Percentiles rank a stretch among this genome's conserved stretches.
phyloP scores from a whole-genome alignment of 37 sponge, comb jelly and placozoan genomes.

The Eunapius fragilis region DNA sequence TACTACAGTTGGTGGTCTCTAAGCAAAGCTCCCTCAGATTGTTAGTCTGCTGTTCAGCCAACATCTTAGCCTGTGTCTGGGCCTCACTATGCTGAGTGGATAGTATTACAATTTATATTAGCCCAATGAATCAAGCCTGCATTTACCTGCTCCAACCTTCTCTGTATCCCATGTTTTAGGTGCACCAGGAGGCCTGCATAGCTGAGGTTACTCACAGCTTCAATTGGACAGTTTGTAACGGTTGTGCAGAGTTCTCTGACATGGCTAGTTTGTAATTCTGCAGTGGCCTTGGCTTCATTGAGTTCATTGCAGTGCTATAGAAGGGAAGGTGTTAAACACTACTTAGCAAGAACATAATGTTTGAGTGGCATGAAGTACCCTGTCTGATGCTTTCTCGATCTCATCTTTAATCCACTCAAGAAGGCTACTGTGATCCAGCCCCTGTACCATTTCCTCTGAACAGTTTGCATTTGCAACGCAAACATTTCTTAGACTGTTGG shows the following conservation, averaged over 20 bases:
- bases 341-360: no score
- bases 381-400: neutral
- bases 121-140: no score
- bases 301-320: neutral
- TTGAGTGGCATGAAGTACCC: neutral
- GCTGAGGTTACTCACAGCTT: neutral
- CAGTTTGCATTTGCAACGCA: neutral
- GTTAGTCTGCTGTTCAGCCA: neutral
- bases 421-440: neutral
- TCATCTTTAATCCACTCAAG: neutral
- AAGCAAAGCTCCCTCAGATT: neutral
- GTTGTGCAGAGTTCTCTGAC: neutral
- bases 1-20: neutral
- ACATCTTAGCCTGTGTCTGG: neutral
- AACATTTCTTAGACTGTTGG: neutral
- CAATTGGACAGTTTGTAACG: neutral
- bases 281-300: neutral
- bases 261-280: neutral
- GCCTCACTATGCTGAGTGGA: neutral
- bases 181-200: neutral
- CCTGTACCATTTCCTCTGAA: neutral
- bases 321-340: neutral
- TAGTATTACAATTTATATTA: no score
- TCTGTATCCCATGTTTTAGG: neutral
- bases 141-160: neutral